These are phyloP conservation scores for Tolmerus cingulatus DNA, from an alignment of 2,888 invertebrate genomes.

Conservation along the genomic window DNA sequence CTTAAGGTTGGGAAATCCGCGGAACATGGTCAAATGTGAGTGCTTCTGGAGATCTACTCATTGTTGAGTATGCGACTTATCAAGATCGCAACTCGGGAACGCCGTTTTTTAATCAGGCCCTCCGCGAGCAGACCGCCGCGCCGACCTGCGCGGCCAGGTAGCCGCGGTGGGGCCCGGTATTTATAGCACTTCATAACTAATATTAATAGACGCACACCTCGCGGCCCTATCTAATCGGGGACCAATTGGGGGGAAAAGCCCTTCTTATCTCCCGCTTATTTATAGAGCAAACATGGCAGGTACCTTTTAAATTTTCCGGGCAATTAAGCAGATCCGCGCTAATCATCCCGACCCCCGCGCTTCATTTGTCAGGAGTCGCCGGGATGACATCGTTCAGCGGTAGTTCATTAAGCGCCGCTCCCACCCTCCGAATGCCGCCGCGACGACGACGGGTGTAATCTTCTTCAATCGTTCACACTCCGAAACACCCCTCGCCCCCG, in stretches of 20 bases:
- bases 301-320: background rate
- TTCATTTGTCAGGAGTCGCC: background rate
- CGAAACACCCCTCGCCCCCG: conserved; percentile 9
- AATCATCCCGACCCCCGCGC: background rate
- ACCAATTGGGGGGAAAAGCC: background rate
- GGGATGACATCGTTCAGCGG: background rate
- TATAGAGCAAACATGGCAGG: background rate
- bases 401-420: conserved; percentile 7
- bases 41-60: conserved; percentile 41
- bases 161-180: background rate
- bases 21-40: conserved; percentile 43
- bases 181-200: conserved; percentile 31
- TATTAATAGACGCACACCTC: conserved; percentile 5
- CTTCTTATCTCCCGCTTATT: background rate
- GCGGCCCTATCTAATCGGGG: background rate
- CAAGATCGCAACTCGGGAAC: conserved; percentile 31
- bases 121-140: background rate
- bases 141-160: background rate
- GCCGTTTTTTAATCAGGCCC: conserved; percentile 29
- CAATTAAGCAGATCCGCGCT: conserved; percentile 6
- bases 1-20: conserved; percentile 26
- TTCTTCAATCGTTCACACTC: background rate
- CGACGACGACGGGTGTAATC: background rate
- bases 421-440: background rate
- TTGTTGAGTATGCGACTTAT: conserved; percentile 22